Evolutionary conservation across 1,140 invertebrate genomes (phyloP).

Genomic region (Phortica variegata): DNA sequence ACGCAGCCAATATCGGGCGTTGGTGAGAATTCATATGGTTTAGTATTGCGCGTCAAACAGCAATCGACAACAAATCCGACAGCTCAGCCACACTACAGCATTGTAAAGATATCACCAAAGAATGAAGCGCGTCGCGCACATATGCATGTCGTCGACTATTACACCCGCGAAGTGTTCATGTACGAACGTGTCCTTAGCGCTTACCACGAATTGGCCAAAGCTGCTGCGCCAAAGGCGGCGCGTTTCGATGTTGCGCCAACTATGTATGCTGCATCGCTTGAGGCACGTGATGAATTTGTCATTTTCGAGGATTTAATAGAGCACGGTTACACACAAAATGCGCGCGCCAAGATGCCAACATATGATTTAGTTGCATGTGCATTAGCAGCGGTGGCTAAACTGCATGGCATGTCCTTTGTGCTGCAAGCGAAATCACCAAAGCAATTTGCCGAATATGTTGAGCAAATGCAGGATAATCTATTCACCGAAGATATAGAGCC

Average conservation of each 20-base stretch:
- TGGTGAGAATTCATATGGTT: slow-evolving; percentile 38
- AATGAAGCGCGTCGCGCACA: slow-evolving; percentile 31
- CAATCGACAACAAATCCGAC: neutral
- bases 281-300: slow-evolving; percentile 26
- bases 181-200: slow-evolving; percentile 26
- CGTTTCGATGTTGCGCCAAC: slow-evolving; percentile 20
- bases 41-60: slow-evolving; percentile 26
- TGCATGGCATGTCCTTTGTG: slow-evolving; percentile 34
- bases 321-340: slow-evolving; percentile 15
- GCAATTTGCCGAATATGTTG: slow-evolving; percentile 16
- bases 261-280: slow-evolving; percentile 13
- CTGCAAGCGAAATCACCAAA: slow-evolving; percentile 19
- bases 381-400: slow-evolving; percentile 27
- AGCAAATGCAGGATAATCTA: slow-evolving; percentile 28
- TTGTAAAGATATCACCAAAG: slow-evolving; percentile 36
- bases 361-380: slow-evolving; percentile 26
- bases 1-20: slow-evolving; percentile 20
- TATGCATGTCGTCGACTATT: slow-evolving; percentile 33
- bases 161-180: slow-evolving; percentile 34
- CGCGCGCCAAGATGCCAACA: slow-evolving; percentile 25
- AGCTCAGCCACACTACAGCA: neutral
- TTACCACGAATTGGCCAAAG: slow-evolving; percentile 12
- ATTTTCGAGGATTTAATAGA: slow-evolving; percentile 32
- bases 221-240: neutral
- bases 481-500: slow-evolving; percentile 26